A percentile compares a stretch with the other conserved stretches of the same genome.
These are phyloP conservation scores for Pteruthius melanotis DNA, from an alignment of 2,113 vertebrate genomes.

Conservation along the genomic window DNA sequence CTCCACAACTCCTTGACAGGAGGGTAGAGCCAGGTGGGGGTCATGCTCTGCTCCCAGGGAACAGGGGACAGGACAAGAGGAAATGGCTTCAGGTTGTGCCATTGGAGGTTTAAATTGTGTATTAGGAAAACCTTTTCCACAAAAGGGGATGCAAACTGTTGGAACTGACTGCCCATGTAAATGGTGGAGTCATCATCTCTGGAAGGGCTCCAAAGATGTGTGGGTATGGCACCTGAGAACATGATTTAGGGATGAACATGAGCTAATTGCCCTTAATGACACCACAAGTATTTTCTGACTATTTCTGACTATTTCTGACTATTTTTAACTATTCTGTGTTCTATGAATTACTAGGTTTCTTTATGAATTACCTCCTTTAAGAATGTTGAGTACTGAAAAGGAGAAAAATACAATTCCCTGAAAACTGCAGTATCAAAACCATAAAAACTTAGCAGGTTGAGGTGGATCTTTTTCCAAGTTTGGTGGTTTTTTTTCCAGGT, in stretches of 20 bases:
- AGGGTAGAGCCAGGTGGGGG: too few species aligned
- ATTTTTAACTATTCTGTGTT: background rate
- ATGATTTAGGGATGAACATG: background rate
- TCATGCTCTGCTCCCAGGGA: background rate
- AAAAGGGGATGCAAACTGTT: background rate
- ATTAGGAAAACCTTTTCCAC: background rate
- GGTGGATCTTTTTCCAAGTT: background rate
- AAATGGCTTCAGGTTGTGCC: background rate
- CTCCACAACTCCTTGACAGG: background rate
- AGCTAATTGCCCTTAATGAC: background rate
- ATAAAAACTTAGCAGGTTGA: background rate
- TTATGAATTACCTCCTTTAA: background rate
- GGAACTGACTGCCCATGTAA: background rate
- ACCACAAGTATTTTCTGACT: background rate
- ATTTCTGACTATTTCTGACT: too few species aligned
- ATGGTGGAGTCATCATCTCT: background rate
- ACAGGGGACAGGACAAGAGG: background rate
- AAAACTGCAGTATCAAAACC: background rate
- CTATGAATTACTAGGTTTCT: background rate
- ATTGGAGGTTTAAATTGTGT: background rate
- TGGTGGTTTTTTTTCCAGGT: accelerated
- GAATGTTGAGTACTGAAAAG: background rate
- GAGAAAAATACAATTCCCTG: background rate
- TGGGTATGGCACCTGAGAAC: background rate
- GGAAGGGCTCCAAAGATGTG: background rate